Evolutionary conservation across 2,797 vertebrate species (phyloP).

Genomic region (Numenius phaeopus): DNA sequence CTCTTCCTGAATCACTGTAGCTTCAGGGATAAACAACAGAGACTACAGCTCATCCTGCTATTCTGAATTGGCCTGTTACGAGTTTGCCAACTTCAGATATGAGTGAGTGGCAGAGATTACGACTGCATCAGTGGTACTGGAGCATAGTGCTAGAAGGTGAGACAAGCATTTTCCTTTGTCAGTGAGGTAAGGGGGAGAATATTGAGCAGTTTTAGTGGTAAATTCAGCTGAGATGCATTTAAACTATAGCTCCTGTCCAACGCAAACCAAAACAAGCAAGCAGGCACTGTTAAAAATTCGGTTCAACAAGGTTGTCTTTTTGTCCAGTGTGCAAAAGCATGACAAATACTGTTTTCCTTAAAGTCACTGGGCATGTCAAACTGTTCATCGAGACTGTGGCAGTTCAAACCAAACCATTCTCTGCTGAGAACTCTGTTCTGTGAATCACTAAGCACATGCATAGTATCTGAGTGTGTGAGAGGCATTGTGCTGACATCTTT

Average conservation of each 20-base stretch:
- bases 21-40: constrained; percentile 59
- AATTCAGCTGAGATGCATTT: not conserved
- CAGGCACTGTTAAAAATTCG: not conserved
- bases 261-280: not conserved
- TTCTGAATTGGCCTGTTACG: not conserved
- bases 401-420: not conserved
- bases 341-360: not conserved
- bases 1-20: not conserved
- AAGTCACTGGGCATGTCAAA: not conserved
- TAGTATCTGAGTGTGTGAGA: not conserved
- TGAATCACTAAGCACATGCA: not conserved
- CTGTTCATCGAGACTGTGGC: not conserved
- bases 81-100: not conserved
- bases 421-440: not conserved
- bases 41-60: not conserved
- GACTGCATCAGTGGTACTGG: not conserved
- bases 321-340: not conserved
- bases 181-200: not conserved
- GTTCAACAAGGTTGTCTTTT: not conserved
- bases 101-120: not conserved
- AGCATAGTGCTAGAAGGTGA: not conserved
- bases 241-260: not conserved
- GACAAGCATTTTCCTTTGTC: not conserved
- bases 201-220: not conserved
- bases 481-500: not conserved